phyloP scores from a whole-genome alignment of 2,888 invertebrate species.

The Meteorus colon region DNA sequence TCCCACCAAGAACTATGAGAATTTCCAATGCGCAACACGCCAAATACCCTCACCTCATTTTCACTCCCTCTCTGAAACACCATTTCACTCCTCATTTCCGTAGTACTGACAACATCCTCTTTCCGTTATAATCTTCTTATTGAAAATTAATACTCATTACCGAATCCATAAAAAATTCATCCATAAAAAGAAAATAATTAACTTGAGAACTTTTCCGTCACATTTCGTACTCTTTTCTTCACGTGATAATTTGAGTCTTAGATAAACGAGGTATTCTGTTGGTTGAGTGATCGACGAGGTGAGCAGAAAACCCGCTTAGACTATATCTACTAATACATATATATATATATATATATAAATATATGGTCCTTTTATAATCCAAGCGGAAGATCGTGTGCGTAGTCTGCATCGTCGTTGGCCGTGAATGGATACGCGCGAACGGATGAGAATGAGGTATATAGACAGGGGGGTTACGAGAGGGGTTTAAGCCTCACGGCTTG shows the following conservation, averaged over 20 bases:
- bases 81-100: too few species aligned
- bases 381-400: not conserved
- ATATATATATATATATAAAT: not conserved
- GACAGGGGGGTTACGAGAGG: conserved; percentile 20
- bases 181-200: too few species aligned
- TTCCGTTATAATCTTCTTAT: too few species aligned
- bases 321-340: not conserved
- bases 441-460: conserved; percentile 12
- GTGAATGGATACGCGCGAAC: conserved; percentile 27
- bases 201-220: not conserved
- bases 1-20: too few species aligned
- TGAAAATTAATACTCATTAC: too few species aligned
- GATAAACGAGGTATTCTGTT: conserved; percentile 52
- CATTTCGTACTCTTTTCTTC: conserved; percentile 2
- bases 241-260: conserved; percentile 5
- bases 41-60: too few species aligned
- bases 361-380: not conserved
- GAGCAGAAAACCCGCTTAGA: conserved; percentile 32
- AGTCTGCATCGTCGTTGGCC: not conserved
- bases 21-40: too few species aligned
- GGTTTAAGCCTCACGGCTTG: conserved; percentile 24
- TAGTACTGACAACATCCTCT: too few species aligned
- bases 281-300: conserved; percentile 36
- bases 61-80: too few species aligned
- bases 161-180: not conserved